Evolutionary conservation across 2,888 invertebrate species (phyloP).

Genomic region (Hirudinaria manillensis): DNA sequence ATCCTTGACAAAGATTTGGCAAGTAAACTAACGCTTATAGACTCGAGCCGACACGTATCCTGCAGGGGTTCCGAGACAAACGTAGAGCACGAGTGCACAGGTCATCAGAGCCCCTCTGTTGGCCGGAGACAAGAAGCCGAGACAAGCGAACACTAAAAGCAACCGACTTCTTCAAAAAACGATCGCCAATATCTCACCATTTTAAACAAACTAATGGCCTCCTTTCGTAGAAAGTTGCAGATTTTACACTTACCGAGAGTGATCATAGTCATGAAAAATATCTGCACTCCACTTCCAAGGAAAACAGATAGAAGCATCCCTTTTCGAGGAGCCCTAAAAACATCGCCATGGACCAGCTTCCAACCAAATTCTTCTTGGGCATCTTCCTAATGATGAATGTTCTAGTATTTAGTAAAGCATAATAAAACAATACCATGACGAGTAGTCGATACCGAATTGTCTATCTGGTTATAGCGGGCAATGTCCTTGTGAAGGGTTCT

Average conservation of each 20-base stretch:
- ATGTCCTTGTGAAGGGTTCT: constrained; percentile 96
- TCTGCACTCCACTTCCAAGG: constrained; percentile 92
- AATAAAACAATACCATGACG: neutral
- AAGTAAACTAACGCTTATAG: constrained; percentile 71
- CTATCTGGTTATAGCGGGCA: constrained; percentile 86
- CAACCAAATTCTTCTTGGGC: constrained; percentile 77
- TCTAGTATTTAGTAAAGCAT: neutral
- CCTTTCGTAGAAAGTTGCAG: neutral
- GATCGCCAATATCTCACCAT: neutral
- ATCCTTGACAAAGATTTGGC: neutral
- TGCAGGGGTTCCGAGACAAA: constrained; percentile 90
- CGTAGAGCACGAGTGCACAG: constrained; percentile 89
- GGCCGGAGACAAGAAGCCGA: constrained; percentile 95
- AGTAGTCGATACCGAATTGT: constrained; percentile 56
- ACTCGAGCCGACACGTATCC: constrained; percentile 93
- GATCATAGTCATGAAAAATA: constrained; percentile 88
- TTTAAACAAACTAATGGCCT: neutral
- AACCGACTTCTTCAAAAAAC: neutral
- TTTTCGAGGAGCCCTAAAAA: constrained; percentile 68
- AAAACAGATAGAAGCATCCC: constrained; percentile 93
- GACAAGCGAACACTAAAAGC: constrained; percentile 82
- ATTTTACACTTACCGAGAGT: constrained; percentile 64
- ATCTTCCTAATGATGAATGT: constrained; percentile 57
- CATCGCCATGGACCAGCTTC: constrained; percentile 65
- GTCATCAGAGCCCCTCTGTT: constrained; percentile 98